Evolutionary conservation across 2,113 vertebrate genomes (phyloP), one percentile per base, ranked within the genome.

Genomic region (Podarcis raffonei): DNA sequence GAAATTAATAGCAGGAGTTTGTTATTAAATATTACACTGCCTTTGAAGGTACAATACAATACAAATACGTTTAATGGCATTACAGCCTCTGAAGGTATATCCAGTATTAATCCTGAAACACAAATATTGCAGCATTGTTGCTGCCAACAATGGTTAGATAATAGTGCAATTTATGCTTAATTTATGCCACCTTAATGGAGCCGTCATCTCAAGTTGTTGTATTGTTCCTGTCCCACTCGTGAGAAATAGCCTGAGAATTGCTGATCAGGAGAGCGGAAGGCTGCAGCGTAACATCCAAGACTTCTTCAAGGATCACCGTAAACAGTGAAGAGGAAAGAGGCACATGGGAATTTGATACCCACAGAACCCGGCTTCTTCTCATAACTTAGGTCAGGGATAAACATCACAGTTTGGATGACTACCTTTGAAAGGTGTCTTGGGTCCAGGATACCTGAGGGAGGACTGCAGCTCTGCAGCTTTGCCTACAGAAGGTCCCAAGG

Each of bases 101-200:
- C 59, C 59, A 86, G 39, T 15, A 75, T 57, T 30, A 1, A n/a
- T 57, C 87, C n/a, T 79, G 59, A 78, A 68, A 48, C 22, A 90
- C 39, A 87, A 78, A 91, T 85, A 69, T 72, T 65, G 6, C 32
- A 15, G 27, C 86, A 68, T 27, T 90, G 62, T 25, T 89, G 59
- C 81, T 94, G 90, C 91, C 85, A 89, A 4, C n/a, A 86, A 75
- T 12, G 25, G 35, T 77, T 92, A 57, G 53, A 90, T 0, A 0
- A 62, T 75, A 6, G 23, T 79, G 35, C 18, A 89, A 57, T 93
- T 90, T 93, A 83, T 85, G 85, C 30, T 35, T 91, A 92, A 89
- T 93, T 93, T 91, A 93, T 22, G 1, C 48, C 62, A 6, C 71
- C 1, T 57, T 94, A 93, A 86, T 83, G 91, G 83, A 89, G 77